Conservation (phyloP, 2,113 vertebrate genomes). For the Climacteris rufus region DNA sequence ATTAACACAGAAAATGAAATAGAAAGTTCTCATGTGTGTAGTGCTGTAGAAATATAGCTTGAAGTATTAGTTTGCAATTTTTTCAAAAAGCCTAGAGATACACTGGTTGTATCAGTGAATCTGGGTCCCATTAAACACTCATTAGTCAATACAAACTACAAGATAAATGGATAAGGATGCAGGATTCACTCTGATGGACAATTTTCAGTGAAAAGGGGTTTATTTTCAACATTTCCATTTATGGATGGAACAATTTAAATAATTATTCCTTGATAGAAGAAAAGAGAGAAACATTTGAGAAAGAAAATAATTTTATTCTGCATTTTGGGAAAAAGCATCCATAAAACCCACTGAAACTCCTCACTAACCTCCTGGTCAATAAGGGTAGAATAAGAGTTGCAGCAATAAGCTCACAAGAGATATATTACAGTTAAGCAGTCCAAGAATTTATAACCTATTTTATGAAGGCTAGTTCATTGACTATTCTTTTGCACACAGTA, state of each 20-base stretch:
- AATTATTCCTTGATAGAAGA: not conserved
- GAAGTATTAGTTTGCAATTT: not conserved
- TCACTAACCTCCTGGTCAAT: not conserved
- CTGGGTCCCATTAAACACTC: not conserved
- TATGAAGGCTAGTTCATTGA: not conserved
- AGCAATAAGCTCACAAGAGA: not conserved
- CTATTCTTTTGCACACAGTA: not conserved
- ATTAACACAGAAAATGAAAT: not conserved
- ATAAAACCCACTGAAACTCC: not conserved
- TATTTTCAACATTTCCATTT: not conserved
- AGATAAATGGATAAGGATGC: not conserved
- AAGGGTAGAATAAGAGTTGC: not conserved
- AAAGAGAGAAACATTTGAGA: not conserved
- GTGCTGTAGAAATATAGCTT: not conserved
- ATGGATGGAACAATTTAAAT: not conserved
- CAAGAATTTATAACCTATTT: not conserved
- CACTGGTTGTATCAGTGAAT: not conserved
- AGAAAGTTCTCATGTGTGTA: rapidly evolving
- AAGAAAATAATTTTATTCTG: not conserved
- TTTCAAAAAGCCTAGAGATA: not conserved
- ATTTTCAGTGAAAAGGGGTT: not conserved
- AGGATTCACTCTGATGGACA: not conserved
- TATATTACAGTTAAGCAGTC: not conserved
- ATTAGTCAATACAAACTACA: not conserved
- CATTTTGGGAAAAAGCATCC: not conserved